Conservation (phyloP, 2,888 invertebrate genomes). For the Drosophila maculinotata region DNA sequence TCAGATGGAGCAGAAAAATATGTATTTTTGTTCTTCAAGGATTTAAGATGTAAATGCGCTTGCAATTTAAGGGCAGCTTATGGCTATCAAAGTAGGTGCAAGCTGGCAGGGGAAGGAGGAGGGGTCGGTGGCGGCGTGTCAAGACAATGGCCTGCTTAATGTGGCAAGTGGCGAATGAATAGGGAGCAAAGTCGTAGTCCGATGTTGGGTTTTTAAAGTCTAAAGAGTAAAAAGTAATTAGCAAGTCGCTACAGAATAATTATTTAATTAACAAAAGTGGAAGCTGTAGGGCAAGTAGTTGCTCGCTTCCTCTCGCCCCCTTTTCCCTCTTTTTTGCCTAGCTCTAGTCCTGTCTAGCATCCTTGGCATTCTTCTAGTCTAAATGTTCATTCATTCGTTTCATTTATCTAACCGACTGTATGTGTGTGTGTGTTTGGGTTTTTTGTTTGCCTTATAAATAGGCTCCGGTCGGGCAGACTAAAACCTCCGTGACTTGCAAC, state of each 20-base stretch:
- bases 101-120: neutral
- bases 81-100: slow-evolving; percentile 12
- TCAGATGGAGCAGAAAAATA: neutral
- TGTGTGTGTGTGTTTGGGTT: slow-evolving; percentile 32
- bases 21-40: neutral
- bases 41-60: slow-evolving; percentile 5
- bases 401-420: slow-evolving; percentile 61
- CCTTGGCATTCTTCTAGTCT: slow-evolving; percentile 48
- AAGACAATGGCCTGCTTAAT: slow-evolving; percentile 31
- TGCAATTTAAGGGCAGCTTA: slow-evolving; percentile 19
- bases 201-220: slow-evolving; percentile 20
- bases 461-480: slow-evolving; percentile 38
- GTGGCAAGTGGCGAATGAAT: slow-evolving; percentile 62
- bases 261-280: slow-evolving; percentile 81
- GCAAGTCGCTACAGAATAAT: slow-evolving; percentile 78
- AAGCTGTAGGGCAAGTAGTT: slow-evolving; percentile 25
- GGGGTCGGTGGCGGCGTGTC: slow-evolving; percentile 12
- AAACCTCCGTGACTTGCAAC: slow-evolving; percentile 69
- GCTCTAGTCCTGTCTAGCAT: slow-evolving; percentile 7
- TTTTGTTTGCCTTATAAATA: slow-evolving; percentile 58
- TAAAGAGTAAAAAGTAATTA: slow-evolving; percentile 71
- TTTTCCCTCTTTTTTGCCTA: neutral
- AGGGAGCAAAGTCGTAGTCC: slow-evolving; percentile 28
- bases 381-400: slow-evolving; percentile 74
- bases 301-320: neutral